These are phyloP conservation scores for Noturus placidus DNA, from an alignment of 2,113 vertebrate genomes.

Conservation along the genomic window DNA sequence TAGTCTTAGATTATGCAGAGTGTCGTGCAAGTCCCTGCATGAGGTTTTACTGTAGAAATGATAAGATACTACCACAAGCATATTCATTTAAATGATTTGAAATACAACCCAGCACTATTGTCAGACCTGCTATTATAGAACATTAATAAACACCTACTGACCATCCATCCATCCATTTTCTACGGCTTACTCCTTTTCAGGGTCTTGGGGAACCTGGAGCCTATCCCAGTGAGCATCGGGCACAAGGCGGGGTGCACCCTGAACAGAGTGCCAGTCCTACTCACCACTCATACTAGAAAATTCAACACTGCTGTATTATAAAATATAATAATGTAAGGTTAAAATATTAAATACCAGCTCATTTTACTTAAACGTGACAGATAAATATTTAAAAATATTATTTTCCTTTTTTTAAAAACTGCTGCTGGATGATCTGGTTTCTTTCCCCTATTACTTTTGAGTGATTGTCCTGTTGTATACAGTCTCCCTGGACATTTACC, in stretches of 20 bases:
- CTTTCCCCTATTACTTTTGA: constrained; percentile 27
- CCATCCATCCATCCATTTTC: too few species aligned
- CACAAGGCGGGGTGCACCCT: too few species aligned
- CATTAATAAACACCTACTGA: neutral
- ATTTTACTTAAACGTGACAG: neutral
- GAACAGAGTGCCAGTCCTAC: too few species aligned
- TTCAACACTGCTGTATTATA: neutral
- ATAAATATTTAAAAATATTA: constrained; percentile 11
- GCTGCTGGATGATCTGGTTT: constrained; percentile 21
- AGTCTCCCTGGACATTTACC: constrained; percentile 15
- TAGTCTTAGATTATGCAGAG: neutral
- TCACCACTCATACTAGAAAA: neutral
- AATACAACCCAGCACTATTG: neutral
- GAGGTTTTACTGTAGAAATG: neutral
- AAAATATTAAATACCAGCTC: neutral
- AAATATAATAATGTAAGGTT: neutral
- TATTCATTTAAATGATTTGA: neutral
- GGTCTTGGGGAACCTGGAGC: too few species aligned
- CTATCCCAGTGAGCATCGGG: too few species aligned
- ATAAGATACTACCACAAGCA: neutral
- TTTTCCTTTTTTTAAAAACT: constrained; percentile 10
- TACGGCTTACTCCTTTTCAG: too few species aligned
- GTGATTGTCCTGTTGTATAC: constrained; percentile 33
- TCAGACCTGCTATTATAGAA: neutral
- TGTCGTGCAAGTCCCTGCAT: neutral